Percentiles rank a stretch among this genome's conserved stretches.
These are phyloP conservation scores for Carpatolechia fugitivella DNA, from an alignment of 2,888 invertebrate species.

Conservation along the genomic window DNA sequence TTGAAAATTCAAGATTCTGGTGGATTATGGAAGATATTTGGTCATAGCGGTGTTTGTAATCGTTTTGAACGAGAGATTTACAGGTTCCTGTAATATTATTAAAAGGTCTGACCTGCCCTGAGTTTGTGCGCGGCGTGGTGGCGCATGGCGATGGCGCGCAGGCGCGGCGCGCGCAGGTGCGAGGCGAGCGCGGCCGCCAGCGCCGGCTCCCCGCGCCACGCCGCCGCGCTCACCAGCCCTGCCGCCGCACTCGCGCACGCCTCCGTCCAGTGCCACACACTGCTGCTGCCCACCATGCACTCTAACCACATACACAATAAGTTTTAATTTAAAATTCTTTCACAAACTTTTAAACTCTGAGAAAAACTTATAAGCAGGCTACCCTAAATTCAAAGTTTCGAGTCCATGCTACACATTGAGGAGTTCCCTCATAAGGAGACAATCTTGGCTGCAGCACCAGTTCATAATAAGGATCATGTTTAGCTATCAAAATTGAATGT, in stretches of 20 bases:
- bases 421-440: too few species aligned
- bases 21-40: too few species aligned
- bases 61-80: too few species aligned
- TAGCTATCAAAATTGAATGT: too few species aligned
- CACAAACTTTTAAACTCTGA: too few species aligned
- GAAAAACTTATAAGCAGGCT: too few species aligned
- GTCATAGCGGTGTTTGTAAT: too few species aligned
- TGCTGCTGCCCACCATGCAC: slow-evolving; percentile 47
- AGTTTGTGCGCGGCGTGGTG: slow-evolving; percentile 32
- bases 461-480: too few species aligned
- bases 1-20: neutral
- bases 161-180: slow-evolving; percentile 37
- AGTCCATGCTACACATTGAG: too few species aligned
- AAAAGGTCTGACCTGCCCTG: slow-evolving; percentile 28
- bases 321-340: too few species aligned
- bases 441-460: too few species aligned
- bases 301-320: slow-evolving; percentile 45
- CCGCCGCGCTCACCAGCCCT: slow-evolving; percentile 44
- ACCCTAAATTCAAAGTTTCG: too few species aligned
- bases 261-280: slow-evolving; percentile 57
- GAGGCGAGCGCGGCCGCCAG: slow-evolving; percentile 40
- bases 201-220: slow-evolving; percentile 58
- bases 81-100: neutral
- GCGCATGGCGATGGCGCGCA: slow-evolving; percentile 31
- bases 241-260: slow-evolving; percentile 33